Evolutionary conservation across 2,113 vertebrate species (phyloP), one percentile per base, ranked within the genome.

Genomic region (Oncorhynchus mykiss): DNA sequence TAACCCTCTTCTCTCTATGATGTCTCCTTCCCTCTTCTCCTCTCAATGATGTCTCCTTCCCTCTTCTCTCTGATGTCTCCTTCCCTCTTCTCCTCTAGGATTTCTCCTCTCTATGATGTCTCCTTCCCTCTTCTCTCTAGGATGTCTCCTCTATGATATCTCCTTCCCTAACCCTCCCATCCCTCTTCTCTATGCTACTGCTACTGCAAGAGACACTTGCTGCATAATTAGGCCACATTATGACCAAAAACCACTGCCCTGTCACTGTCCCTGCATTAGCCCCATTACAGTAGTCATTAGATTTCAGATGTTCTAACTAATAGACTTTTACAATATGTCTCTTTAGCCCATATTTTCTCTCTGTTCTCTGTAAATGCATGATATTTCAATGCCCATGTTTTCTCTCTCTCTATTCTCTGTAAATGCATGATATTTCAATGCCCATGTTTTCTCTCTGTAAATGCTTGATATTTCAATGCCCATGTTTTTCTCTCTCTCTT

Each of bases 181-280:
- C 4, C 3, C 80, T 59, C 65, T 81, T 77, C 78, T 68, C 39
- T 45, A 11, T 69, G 71, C 78, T 13, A 22, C 22, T 31, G 64
- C 65, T 67, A 0, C 80, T 74, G 78, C 82, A 67, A 80, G 87
- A 79, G 85, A 79, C 84, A 70, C 77, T 20, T 39, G 9, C 84
- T 78, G 82, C 80, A 80, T 83, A 87, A 91, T 83, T 76, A 83
- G 80, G 80, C 64, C 78, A 22, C n/a, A 81, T 80, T 54, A 54
- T 14, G 86, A 75, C 59, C 22, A 62, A 9, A 22, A 22, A 62
- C 22, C 13, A 54, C 59, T 9, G 7, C 18, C 8, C 8, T 9
- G 39, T 45, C 9, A 12, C 1, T n/a, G 59, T 11, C 59, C 1
- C n/a, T 22, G 59, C 5, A 6, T 24, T 62, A 16, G 13, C 5